Percentiles rank a stretch among this genome's conserved stretches.
Conservation (phyloP, 2,797 vertebrate genomes). For the Diplodus sargus region DNA sequence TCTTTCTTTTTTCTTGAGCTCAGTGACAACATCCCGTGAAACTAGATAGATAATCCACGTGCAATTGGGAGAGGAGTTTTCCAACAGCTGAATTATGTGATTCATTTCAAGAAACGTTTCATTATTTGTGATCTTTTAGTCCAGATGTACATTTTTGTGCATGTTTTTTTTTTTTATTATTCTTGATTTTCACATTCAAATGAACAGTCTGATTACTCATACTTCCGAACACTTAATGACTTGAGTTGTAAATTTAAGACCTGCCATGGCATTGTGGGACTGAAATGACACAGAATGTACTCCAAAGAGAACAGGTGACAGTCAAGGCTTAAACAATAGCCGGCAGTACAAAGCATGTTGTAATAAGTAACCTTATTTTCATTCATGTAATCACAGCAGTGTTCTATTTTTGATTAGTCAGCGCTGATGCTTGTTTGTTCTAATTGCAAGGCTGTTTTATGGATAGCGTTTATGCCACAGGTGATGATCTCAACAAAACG, state of each 20-base stretch:
- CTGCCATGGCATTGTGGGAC: not conserved
- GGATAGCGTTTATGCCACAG: constrained; percentile 6
- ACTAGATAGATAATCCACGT: constrained; percentile 42
- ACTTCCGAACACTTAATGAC: not conserved
- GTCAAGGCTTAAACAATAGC: not conserved
- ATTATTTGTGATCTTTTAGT: not conserved
- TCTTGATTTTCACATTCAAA: not conserved
- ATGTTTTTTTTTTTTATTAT: not conserved
- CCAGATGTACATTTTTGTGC: not conserved
- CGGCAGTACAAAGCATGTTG: not conserved
- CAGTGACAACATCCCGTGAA: constrained; percentile 61
- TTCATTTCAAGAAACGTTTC: not conserved
- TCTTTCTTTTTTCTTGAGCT: constrained; percentile 44
- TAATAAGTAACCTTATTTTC: constrained; percentile 23
- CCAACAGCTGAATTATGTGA: not conserved
- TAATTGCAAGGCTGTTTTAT: constrained; percentile 20
- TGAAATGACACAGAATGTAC: not conserved
- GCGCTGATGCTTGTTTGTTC: constrained; percentile 11
- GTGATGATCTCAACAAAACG: constrained; percentile 11
- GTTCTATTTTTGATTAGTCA: constrained; percentile 11
- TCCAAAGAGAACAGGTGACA: not conserved
- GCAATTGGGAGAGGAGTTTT: constrained; percentile 34
- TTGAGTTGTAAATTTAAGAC: not conserved
- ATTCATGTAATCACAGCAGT: constrained; percentile 40
- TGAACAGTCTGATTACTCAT: not conserved